Percentiles rank a stretch among this genome's conserved stretches.
Evolutionary conservation across 1,140 invertebrate genomes (phyloP).

Genomic region (Drosophila auraria): DNA sequence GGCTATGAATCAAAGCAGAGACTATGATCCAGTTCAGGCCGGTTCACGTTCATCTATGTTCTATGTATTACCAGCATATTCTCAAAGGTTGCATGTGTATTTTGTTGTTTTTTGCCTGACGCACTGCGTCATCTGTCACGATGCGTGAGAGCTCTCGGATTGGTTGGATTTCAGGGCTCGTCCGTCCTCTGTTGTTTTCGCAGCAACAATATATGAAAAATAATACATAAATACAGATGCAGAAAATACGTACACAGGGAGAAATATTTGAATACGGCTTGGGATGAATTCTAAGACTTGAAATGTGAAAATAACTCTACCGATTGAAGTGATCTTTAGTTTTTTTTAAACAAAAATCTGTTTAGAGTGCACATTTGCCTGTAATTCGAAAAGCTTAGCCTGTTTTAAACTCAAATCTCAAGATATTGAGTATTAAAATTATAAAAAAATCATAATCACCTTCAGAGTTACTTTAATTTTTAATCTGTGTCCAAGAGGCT

Average conservation of each 20-base stretch:
- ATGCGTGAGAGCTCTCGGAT: conserved; percentile 58
- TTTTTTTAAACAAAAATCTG: not conserved
- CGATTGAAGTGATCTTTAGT: not conserved
- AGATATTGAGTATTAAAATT: too few species aligned
- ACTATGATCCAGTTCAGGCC: not conserved
- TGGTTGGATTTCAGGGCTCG: conserved; percentile 76
- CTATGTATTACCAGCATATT: not conserved
- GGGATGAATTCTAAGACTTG: too few species aligned
- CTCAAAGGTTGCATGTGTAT: not conserved
- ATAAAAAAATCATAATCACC: too few species aligned
- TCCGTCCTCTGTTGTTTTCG: conserved; percentile 42
- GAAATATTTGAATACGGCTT: not conserved
- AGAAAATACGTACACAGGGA: not conserved
- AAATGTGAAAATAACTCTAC: too few species aligned
- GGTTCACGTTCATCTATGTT: not conserved
- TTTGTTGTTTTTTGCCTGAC: not conserved
- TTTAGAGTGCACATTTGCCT: too few species aligned
- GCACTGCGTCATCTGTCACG: conserved; percentile 49
- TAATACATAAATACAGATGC: conserved; percentile 12
- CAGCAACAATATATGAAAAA: conserved; percentile 12
- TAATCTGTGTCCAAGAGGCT: not conserved
- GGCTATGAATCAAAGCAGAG: not conserved
- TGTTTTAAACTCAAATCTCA: too few species aligned
- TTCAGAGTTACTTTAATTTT: not conserved
- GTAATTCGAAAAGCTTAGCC: not conserved